Evolutionary conservation across 2,113 vertebrate genomes (phyloP).

Genomic region (Sebastes schlegelii): DNA sequence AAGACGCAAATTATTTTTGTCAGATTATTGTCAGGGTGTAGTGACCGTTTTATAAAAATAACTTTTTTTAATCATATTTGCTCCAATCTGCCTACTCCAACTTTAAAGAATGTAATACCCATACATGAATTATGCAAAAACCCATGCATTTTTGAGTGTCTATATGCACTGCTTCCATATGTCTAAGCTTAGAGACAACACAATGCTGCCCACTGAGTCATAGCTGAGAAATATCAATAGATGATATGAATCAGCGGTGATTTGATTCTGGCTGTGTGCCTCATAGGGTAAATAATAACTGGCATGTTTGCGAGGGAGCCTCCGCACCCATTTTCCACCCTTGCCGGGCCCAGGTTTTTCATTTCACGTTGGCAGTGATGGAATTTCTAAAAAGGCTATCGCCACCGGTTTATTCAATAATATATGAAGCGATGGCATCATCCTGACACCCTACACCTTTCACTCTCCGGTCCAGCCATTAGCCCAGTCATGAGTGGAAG

Average conservation of each 20-base stretch:
- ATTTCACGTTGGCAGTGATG: slow-evolving; percentile 41
- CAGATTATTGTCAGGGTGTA: too few species aligned
- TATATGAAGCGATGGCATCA: slow-evolving; percentile 68
- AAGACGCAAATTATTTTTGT: too few species aligned
- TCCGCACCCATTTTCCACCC: background rate
- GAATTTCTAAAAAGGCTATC: slow-evolving; percentile 66
- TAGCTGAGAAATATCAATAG: background rate
- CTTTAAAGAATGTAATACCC: slow-evolving; percentile 1
- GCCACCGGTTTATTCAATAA: slow-evolving; percentile 71
- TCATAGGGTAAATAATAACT: slow-evolving; percentile 32
- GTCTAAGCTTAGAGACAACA: background rate
- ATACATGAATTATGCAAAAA: slow-evolving; percentile 25
- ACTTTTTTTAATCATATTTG: too few species aligned
- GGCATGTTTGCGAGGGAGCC: slow-evolving; percentile 13
- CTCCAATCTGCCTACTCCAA: too few species aligned
- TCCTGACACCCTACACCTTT: slow-evolving; percentile 73
- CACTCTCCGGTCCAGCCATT: slow-evolving; percentile 52
- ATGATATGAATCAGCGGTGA: slow-evolving; percentile 5
- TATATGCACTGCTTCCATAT: background rate
- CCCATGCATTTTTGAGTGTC: slow-evolving; percentile 21
- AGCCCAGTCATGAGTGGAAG: slow-evolving; percentile 45
- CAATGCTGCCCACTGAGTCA: background rate
- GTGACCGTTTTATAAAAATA: too few species aligned
- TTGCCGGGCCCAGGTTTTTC: slow-evolving; percentile 26
- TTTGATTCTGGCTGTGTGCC: slow-evolving; percentile 20